These are phyloP conservation scores for Cerastis rubricosa DNA, from an alignment of 2,888 invertebrate genomes.

Conservation along the genomic window DNA sequence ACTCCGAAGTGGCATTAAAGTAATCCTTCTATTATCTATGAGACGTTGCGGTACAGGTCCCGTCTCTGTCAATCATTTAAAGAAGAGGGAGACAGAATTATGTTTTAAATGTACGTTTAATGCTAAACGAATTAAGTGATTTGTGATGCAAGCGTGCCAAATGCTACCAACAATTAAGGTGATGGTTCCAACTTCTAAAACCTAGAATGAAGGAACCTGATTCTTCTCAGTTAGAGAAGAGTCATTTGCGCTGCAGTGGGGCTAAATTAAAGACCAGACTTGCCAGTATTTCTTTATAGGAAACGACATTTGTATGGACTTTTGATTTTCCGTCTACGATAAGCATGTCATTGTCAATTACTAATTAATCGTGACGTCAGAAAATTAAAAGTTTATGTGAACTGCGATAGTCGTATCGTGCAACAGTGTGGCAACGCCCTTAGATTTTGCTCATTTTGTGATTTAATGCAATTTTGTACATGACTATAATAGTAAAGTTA, in stretches of 20 bases:
- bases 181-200: not conserved
- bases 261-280: not conserved
- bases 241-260: not conserved
- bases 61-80: not conserved
- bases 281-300: not conserved
- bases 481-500: conserved; percentile 56
- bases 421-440: conserved; percentile 21
- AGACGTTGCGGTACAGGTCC: not conserved
- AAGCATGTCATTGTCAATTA: conserved; percentile 51
- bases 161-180: not conserved
- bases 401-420: conserved; percentile 20
- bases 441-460: conserved; percentile 62
- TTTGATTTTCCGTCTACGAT: conserved; percentile 42
- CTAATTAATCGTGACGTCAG: conserved; percentile 27
- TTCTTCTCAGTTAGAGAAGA: conserved; percentile 11
- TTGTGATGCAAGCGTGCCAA: not conserved
- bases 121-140: not conserved
- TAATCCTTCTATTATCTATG: not conserved
- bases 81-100: not conserved
- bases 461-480: conserved; percentile 67
- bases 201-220: not conserved
- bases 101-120: not conserved
- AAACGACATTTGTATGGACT: conserved; percentile 8
- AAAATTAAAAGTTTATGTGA: conserved; percentile 30
- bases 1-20: not conserved